phyloP scores from a whole-genome alignment of 2,797 vertebrate species.

The Chrosomus eos region DNA sequence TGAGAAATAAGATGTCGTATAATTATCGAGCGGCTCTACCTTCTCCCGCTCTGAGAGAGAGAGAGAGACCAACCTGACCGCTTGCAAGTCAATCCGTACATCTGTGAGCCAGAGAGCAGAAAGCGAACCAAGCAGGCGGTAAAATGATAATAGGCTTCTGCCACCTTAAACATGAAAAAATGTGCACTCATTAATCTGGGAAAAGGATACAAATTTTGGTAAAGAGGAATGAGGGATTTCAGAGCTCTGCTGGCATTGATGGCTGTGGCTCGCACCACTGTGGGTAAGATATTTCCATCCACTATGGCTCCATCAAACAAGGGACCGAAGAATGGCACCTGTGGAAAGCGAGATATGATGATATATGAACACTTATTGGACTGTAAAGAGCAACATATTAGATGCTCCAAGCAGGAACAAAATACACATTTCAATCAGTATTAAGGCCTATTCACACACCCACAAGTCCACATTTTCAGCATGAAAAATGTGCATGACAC shows the following conservation, averaged over 20 bases:
- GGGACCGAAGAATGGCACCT: slow-evolving; percentile 98
- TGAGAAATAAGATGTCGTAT: slow-evolving; percentile 62
- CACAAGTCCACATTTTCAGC: background rate
- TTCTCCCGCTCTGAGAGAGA: slow-evolving; percentile 34
- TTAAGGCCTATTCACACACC: background rate
- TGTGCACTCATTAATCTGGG: background rate
- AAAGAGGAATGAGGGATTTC: slow-evolving; percentile 95
- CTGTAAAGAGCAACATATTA: background rate
- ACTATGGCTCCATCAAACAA: slow-evolving; percentile 98
- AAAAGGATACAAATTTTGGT: slow-evolving; percentile 99
- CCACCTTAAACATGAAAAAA: slow-evolving; percentile 12
- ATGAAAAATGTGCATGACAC: slow-evolving; percentile 12
- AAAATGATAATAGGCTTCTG: slow-evolving; percentile 23
- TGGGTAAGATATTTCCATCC: slow-evolving; percentile 95
- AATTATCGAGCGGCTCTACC: slow-evolving; percentile 58
- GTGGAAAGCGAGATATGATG: slow-evolving; percentile 47
- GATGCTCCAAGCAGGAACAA: background rate
- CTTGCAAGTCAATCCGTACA: slow-evolving; percentile 25
- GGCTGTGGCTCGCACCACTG: slow-evolving; percentile 96
- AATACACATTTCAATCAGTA: slow-evolving; percentile 4
- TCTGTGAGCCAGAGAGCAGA: slow-evolving; percentile 10
- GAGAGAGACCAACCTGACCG: slow-evolving; percentile 15
- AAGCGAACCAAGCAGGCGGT: background rate
- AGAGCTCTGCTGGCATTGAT: slow-evolving; percentile 97
- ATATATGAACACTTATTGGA: background rate